Conservation (phyloP, 2,113 vertebrate genomes). For the Arenaria interpres region DNA sequence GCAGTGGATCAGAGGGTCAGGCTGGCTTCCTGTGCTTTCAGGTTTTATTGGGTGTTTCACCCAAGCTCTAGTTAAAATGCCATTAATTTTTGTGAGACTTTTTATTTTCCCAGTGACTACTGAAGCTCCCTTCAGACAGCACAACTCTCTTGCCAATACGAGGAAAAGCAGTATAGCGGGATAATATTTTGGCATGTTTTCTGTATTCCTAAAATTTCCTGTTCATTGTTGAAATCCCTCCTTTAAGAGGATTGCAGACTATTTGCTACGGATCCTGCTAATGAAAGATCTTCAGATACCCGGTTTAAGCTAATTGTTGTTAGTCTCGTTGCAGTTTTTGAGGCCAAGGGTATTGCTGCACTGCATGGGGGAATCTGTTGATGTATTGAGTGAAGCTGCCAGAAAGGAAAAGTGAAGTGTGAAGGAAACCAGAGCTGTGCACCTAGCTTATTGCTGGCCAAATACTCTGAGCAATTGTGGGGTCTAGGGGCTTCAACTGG, state of each 20-base stretch:
- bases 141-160: not conserved
- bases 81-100: not conserved
- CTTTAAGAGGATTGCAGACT: not conserved
- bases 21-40: not conserved
- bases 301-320: not conserved
- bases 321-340: not conserved
- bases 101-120: not conserved
- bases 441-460: not conserved
- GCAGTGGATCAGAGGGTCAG: not conserved
- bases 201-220: not conserved
- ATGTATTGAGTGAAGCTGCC: not conserved
- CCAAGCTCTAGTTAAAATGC: not conserved
- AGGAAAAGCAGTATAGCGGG: not conserved
- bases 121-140: not conserved
- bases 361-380: not conserved
- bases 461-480: not conserved
- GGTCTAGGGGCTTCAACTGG: accelerated
- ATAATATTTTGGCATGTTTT: slow-evolving; percentile 1
- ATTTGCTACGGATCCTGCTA: not conserved
- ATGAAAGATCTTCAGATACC: not conserved
- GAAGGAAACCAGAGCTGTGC: not conserved
- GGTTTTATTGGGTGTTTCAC: not conserved
- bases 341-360: not conserved
- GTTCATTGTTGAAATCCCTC: not conserved
- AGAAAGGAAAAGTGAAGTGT: not conserved